A percentile compares a stretch with the other conserved stretches of the same genome.
phyloP scores from a whole-genome alignment of 2,888 invertebrate species.

The Hyles lineata region DNA sequence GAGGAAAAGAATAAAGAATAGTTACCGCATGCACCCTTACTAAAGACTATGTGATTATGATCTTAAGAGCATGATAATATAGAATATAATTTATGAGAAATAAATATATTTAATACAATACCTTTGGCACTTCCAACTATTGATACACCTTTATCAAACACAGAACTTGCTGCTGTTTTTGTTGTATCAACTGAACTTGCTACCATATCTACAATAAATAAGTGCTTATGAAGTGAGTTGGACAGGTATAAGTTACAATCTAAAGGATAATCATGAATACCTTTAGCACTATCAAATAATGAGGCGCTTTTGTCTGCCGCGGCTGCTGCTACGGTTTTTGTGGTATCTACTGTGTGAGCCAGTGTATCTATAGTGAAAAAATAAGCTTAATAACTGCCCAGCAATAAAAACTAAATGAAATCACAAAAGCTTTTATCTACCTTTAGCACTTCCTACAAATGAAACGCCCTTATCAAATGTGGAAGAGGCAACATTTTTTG shows the following conservation, averaged over 20 bases:
- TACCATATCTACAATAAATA: constrained; percentile 62
- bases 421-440: constrained; percentile 12
- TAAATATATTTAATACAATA: constrained; percentile 35
- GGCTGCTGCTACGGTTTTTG: constrained; percentile 55
- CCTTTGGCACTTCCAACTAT: constrained; percentile 63
- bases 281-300: constrained; percentile 61
- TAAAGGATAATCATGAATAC: constrained; percentile 40
- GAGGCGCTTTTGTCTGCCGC: constrained; percentile 58
- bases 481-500: constrained; percentile 50
- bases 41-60: constrained; percentile 7
- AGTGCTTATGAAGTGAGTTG: constrained; percentile 34
- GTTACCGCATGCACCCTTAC: constrained; percentile 54
- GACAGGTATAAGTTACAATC: constrained; percentile 29
- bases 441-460: constrained; percentile 58
- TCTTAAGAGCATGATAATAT: background rate
- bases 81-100: background rate
- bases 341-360: constrained; percentile 60
- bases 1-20: constrained; percentile 44
- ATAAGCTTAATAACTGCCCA: constrained; percentile 23
- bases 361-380: constrained; percentile 55
- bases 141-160: constrained; percentile 58
- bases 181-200: constrained; percentile 63
- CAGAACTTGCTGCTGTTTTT: constrained; percentile 58
- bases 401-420: background rate
- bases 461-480: constrained; percentile 60